Evolutionary conservation across 2,113 vertebrate species (phyloP), one percentile per base, ranked within the genome.

Genomic region (Chlamydotis undulata): DNA sequence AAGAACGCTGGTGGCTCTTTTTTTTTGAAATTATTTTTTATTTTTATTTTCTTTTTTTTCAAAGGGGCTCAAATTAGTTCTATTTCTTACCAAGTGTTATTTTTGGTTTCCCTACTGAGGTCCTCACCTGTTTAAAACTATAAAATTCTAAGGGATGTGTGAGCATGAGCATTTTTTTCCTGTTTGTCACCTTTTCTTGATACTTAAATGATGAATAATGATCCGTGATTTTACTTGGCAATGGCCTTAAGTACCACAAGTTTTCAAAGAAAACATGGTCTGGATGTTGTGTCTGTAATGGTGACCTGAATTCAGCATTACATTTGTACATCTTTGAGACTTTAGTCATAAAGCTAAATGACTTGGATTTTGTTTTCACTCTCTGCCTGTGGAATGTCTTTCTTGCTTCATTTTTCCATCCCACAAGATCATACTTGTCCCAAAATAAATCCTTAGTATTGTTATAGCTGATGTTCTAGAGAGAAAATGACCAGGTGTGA

Each of bases 251-350:
- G 89, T 87, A 73, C 64, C 61, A 61, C 69, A 90, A 75, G 73
- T 96, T 97, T 94, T 90, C 76, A 94, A 93, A 87, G 86, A 94
- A 96, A 95, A 96, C 92, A 95, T 19, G 18, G 23, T 74, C 73
- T 94, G 80, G 93, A 86, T 91, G 88, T 96, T 87, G 61, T 91
- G 89, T 83, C 83, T 96, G 49, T 87, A 73, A 52, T 49, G 76
- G 60, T 96, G 94, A 93, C 86, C 86, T 93, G 73, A 96, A 92
- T 92, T 92, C 49, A 90, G 89, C 86, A 57, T 93, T 95, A 45
- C 61, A 7, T 71, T 91, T 84, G 56, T 83, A 61, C 24, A 3
- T 92, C 88, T 64, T 92, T 71, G 74, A 84, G 77, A 65, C 57
- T 91, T 95, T 61, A 93, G 83, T 96, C 78, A 84, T 89, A 60